These are phyloP conservation scores for Pelochelys cantorii DNA, from an alignment of 2,797 vertebrate genomes.

Conservation along the genomic window DNA sequence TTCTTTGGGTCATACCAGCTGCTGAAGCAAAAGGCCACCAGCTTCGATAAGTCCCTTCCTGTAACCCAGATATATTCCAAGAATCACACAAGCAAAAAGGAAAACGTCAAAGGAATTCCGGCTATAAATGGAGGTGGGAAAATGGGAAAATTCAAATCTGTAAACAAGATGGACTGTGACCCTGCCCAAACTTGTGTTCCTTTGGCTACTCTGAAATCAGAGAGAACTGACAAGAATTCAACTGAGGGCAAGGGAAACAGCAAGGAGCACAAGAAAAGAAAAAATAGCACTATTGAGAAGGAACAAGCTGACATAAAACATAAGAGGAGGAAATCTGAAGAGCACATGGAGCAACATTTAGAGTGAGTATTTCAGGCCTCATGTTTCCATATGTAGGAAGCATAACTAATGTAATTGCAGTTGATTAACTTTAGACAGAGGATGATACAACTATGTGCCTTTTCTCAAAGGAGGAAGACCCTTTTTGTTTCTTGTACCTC, in stretches of 20 bases:
- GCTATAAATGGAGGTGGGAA: neutral
- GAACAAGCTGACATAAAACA: conserved; percentile 38
- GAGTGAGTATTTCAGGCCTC: conserved; percentile 83
- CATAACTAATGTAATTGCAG: neutral
- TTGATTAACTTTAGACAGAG: neutral
- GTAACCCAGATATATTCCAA: accelerated
- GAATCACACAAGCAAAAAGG: neutral
- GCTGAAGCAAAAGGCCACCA: conserved; percentile 72
- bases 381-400: accelerated
- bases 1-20: conserved; percentile 58
- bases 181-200: accelerated
- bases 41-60: neutral
- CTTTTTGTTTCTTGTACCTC: neutral
- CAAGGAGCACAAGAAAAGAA: conserved; percentile 62
- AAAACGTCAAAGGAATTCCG: neutral
- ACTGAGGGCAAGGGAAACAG: neutral
- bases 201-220: neutral
- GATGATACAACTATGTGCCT: neutral
- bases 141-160: neutral
- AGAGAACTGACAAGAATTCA: neutral
- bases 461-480: neutral
- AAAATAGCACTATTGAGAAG: neutral
- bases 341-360: conserved; percentile 58
- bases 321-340: conserved; percentile 78
- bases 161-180: accelerated